A percentile compares a stretch with the other conserved stretches of the same genome.
Evolutionary conservation across 92 coral and sea anemone species (phyloP).

Genomic region (Heliopora coerulea): DNA sequence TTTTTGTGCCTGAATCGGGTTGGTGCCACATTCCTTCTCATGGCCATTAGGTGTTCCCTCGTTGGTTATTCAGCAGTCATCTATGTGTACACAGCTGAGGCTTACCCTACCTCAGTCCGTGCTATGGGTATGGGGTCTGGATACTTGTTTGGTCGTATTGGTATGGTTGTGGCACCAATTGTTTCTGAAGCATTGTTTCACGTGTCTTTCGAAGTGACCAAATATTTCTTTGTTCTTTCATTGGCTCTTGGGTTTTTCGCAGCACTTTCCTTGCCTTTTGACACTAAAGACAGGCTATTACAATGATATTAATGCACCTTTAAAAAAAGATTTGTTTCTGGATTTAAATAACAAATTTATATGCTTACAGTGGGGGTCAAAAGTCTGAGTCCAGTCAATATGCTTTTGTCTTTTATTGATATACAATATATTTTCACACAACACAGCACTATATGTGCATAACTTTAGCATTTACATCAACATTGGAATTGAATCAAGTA

Average conservation of each 20-base stretch:
- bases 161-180: conserved; percentile 38
- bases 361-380: too few relatives aligned
- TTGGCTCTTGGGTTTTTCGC: conserved; percentile 30
- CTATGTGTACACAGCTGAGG: conserved; percentile 36
- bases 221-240: conserved; percentile 31
- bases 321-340: background rate
- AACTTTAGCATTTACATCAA: too few relatives aligned
- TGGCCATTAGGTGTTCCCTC: conserved; percentile 33
- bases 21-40: conserved; percentile 41
- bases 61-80: conserved; percentile 38
- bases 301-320: background rate
- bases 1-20: conserved; percentile 36
- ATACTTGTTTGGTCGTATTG: conserved; percentile 37
- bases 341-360: too few relatives aligned
- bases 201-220: conserved; percentile 17
- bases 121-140: conserved; percentile 39
- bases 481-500: too few relatives aligned
- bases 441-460: too few relatives aligned
- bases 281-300: conserved; percentile 28
- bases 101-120: conserved; percentile 38
- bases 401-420: too few relatives aligned
- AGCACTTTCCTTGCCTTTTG: conserved; percentile 35
- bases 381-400: too few relatives aligned
- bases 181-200: conserved; percentile 32
- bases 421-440: too few relatives aligned